Percentiles rank a stretch among this genome's conserved stretches.
Conservation (phyloP, 2,797 vertebrate genomes). For the Sciaenops ocellatus region DNA sequence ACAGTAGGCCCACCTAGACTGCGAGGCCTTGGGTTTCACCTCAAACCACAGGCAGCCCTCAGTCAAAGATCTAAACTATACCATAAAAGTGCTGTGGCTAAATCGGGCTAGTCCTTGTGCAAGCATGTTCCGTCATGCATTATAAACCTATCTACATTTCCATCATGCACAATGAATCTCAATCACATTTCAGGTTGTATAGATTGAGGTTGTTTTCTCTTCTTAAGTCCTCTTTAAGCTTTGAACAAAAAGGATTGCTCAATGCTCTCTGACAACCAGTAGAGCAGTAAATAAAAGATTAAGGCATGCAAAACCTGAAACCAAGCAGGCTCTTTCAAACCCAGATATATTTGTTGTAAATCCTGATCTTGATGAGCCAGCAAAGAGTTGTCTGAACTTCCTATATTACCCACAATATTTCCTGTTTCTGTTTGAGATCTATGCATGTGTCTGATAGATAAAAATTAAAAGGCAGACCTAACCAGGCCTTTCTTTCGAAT, state of each 20-base stretch:
- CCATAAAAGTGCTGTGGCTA: slow-evolving; percentile 50
- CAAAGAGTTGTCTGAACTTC: slow-evolving; percentile 42
- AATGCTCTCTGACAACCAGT: slow-evolving; percentile 54
- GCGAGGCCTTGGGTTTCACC: slow-evolving; percentile 65
- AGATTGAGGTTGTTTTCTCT: slow-evolving; percentile 63
- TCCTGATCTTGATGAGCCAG: slow-evolving; percentile 47
- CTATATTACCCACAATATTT: slow-evolving; percentile 46
- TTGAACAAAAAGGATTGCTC: slow-evolving; percentile 71
- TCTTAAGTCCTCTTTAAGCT: slow-evolving; percentile 66
- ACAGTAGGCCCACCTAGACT: slow-evolving; percentile 74
- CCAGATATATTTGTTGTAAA: slow-evolving; percentile 61
- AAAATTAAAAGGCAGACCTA: slow-evolving; percentile 32
- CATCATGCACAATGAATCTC: slow-evolving; percentile 40
- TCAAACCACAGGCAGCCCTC: slow-evolving; percentile 60
- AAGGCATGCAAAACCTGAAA: slow-evolving; percentile 62
- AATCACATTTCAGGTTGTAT: slow-evolving; percentile 41
- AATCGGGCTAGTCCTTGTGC: slow-evolving; percentile 39
- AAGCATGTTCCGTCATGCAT: slow-evolving; percentile 34
- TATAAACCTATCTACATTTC: slow-evolving; percentile 50
- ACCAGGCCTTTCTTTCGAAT: slow-evolving; percentile 23
- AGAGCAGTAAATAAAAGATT: slow-evolving; percentile 69
- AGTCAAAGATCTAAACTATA: slow-evolving; percentile 47
- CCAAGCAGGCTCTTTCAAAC: slow-evolving; percentile 51
- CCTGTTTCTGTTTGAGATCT: slow-evolving; percentile 58
- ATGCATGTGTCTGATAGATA: slow-evolving; percentile 47